Conservation (phyloP, 2,113 vertebrate genomes). For the Hystrix cristata region DNA sequence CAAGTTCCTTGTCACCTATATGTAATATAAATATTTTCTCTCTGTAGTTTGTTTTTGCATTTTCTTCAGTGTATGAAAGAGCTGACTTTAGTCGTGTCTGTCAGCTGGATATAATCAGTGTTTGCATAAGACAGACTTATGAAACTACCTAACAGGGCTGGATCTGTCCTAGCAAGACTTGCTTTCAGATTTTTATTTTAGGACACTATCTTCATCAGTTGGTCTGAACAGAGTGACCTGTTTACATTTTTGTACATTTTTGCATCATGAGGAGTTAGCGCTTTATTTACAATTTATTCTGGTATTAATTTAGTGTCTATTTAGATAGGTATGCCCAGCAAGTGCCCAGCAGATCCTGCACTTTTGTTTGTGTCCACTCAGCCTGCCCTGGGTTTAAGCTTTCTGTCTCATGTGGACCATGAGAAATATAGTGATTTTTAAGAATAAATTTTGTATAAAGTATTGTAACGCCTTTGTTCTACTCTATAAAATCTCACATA, state of each 20-base stretch:
- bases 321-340: background rate
- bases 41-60: background rate
- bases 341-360: background rate
- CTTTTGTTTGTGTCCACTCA: background rate
- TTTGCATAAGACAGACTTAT: background rate
- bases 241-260: background rate
- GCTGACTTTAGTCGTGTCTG: background rate
- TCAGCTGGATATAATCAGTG: background rate
- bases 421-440: background rate
- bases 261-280: background rate
- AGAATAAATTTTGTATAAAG: background rate
- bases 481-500: background rate
- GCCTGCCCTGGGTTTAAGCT: background rate
- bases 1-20: background rate
- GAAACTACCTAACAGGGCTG: background rate
- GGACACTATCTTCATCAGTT: background rate
- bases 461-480: background rate
- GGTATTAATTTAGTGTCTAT: background rate
- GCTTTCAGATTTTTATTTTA: background rate
- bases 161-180: background rate
- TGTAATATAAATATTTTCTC: background rate
- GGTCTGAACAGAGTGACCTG: background rate
- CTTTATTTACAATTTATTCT: background rate
- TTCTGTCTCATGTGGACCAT: background rate
- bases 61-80: background rate